These are phyloP conservation scores for Pyrrhosoma nymphula DNA, from an alignment of 2,888 invertebrate genomes.

Conservation along the genomic window DNA sequence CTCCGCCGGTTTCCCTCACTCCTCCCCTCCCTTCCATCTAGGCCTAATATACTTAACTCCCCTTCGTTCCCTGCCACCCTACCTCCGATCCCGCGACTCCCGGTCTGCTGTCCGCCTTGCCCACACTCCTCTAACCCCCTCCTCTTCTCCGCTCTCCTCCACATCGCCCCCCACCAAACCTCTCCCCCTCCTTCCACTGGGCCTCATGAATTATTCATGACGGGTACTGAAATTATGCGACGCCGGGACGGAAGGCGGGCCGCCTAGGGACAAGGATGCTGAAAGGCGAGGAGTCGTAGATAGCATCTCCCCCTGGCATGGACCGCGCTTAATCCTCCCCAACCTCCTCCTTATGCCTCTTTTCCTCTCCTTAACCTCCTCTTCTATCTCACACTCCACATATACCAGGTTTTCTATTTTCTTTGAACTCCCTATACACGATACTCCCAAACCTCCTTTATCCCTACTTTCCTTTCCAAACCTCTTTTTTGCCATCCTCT, in stretches of 20 bases:
- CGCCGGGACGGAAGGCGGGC: conserved; percentile 65
- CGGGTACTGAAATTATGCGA: conserved; percentile 61
- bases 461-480: no score
- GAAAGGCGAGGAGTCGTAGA: conserved; percentile 61
- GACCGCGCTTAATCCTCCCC: conserved; percentile 46
- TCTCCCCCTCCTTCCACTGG: background rate
- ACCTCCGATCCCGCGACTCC: background rate
- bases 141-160: background rate
- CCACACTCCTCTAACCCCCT: background rate
- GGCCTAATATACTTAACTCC: conserved; percentile 13
- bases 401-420: background rate
- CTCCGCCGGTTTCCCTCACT: background rate
- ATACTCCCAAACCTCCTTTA: background rate
- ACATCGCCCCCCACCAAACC: background rate
- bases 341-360: background rate
- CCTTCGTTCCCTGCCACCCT: background rate
- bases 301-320: conserved; percentile 44
- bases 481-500: no score
- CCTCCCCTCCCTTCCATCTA: background rate
- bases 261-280: conserved; percentile 64
- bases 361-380: background rate
- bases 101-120: background rate
- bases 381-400: background rate
- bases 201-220: conserved; percentile 60
- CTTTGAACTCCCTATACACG: background rate